A percentile compares a stretch with the other conserved stretches of the same genome.
Conservation (phyloP, 2,888 invertebrate species). For the Eumacrocentrus americanus region DNA sequence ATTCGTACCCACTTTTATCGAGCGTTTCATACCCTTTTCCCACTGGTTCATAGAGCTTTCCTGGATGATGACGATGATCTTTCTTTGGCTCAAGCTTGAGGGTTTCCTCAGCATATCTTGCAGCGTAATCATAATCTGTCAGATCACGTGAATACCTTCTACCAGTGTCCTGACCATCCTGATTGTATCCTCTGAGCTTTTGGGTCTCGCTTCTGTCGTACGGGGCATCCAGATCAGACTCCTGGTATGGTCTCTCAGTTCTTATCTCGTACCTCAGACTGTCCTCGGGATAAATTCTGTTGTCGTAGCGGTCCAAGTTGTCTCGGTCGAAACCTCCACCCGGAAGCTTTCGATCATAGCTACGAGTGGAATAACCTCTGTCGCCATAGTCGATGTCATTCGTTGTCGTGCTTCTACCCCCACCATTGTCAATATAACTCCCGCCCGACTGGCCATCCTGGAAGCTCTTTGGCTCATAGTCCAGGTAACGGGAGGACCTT, state of each 20-base stretch:
- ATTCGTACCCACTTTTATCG: slow-evolving; percentile 48
- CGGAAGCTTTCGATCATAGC: slow-evolving; percentile 49
- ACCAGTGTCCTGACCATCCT: slow-evolving; percentile 44
- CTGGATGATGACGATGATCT: slow-evolving; percentile 41
- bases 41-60: slow-evolving; percentile 51
- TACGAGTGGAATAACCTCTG: slow-evolving; percentile 31
- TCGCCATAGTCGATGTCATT: slow-evolving; percentile 29
- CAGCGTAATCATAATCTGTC: slow-evolving; percentile 54
- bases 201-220: slow-evolving; percentile 52
- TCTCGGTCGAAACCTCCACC: slow-evolving; percentile 45
- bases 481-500: slow-evolving; percentile 59
- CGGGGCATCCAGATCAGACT: slow-evolving; percentile 56
- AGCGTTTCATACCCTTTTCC: slow-evolving; percentile 54
- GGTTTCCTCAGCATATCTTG: slow-evolving; percentile 56
- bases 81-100: slow-evolving; percentile 57
- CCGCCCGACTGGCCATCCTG: slow-evolving; percentile 41
- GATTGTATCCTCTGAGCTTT: slow-evolving; percentile 46
- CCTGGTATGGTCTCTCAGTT: slow-evolving; percentile 53
- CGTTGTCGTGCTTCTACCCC: slow-evolving; percentile 25
- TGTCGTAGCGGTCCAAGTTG: slow-evolving; percentile 53
- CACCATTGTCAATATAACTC: slow-evolving; percentile 29
- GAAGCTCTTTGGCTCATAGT: slow-evolving; percentile 49
- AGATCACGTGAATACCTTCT: slow-evolving; percentile 56
- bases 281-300: slow-evolving; percentile 55
- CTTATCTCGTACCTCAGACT: slow-evolving; percentile 50